Conservation (phyloP, 1,140 invertebrate genomes). For the Aphelinus atriplicis region DNA sequence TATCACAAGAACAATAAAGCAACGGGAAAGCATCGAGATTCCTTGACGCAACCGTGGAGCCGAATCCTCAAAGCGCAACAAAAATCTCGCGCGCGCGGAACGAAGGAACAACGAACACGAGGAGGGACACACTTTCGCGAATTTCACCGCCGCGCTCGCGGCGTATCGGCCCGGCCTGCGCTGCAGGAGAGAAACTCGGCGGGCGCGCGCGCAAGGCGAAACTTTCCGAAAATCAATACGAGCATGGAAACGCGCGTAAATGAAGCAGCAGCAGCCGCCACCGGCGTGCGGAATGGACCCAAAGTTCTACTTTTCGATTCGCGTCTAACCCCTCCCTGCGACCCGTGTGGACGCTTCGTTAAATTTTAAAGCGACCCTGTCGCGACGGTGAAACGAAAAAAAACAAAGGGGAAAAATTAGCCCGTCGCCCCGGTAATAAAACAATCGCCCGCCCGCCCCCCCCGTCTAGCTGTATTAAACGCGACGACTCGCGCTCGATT, state of each 20-base stretch:
- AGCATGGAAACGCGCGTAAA: constrained; percentile 43
- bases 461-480: too few relatives aligned
- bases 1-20: too few relatives aligned
- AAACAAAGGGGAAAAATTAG: not conserved
- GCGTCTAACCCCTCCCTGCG: not conserved
- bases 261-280: constrained; percentile 21
- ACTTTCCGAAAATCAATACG: constrained; percentile 44
- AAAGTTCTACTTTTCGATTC: constrained; percentile 36
- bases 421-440: constrained; percentile 6
- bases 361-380: constrained; percentile 25
- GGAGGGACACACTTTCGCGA: too few relatives aligned
- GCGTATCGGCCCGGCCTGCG: too few relatives aligned
- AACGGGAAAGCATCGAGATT: too few relatives aligned
- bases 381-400: constrained; percentile 26
- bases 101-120: too few relatives aligned
- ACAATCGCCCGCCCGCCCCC: not conserved
- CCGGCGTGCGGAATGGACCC: constrained; percentile 16
- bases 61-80: too few relatives aligned
- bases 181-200: too few relatives aligned
- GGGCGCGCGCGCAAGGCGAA: constrained; percentile 22
- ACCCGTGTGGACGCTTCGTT: constrained; percentile 4
- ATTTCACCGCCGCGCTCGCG: too few relatives aligned
- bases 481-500: too few relatives aligned
- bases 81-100: too few relatives aligned
- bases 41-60: too few relatives aligned